Evolutionary conservation across 2,113 vertebrate genomes (phyloP), one percentile per base, ranked within the genome.

Genomic region (Barbus barbus): DNA sequence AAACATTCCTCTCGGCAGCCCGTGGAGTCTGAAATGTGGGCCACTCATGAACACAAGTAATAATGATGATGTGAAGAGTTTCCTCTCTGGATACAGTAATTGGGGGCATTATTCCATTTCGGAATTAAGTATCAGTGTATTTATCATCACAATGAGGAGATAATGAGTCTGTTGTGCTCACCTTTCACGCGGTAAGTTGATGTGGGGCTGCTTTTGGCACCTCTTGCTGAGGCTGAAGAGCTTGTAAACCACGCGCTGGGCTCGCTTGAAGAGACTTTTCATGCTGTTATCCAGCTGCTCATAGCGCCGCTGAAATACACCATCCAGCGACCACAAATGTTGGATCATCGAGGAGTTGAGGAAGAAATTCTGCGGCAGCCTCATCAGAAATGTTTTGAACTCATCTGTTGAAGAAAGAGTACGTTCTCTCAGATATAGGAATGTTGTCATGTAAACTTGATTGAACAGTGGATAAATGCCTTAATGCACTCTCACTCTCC

Each of bases 171-270:
- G 61, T 77, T 51, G 71, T 76, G 77, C 92, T 96, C 93, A 99
- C 98, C 96, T 95, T 90, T 96, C 94, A 84, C 94, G 92, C 0
- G 97, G 97, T 77, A 98, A 91, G 87, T 92, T 95, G 90, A 99
- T 95, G 86, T 97, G 93, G 0, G 97, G 98, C 86, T 99, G 97
- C 22, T 95, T 95, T 86, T 97, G 96, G 85, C 98, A 99, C 81
- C 97, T 95, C 92, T 98, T 98, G 89, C 97, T 99, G 58, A 99
- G 96, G 87, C 96, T 96, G 85, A 98, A 99, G 90, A 99, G 97
- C 89, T 98, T 99, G 92, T 96, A 96, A 81, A 98, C 96, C 67
- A 97, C 97, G 90, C 95, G 95, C 90, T 98, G 96, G 1, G 97
- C 97, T 90, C 97, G 96, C 69, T 92, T 93, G 89, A 95, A 96